phyloP scores from a whole-genome alignment of 2,888 invertebrate genomes.

The Actias luna region DNA sequence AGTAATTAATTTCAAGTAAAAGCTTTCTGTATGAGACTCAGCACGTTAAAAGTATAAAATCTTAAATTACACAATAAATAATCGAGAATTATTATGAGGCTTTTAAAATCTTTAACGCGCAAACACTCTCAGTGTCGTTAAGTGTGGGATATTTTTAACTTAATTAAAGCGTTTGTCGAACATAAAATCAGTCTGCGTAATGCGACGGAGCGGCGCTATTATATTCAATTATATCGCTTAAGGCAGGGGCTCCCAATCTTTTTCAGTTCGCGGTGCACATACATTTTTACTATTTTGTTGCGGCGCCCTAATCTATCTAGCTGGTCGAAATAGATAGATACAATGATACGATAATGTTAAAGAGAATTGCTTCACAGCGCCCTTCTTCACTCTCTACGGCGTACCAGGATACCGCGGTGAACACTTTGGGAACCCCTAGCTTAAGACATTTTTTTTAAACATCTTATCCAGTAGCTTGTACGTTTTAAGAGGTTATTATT shows the following conservation, averaged over 20 bases:
- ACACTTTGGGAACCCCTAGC: no score
- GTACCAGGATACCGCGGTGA: no score
- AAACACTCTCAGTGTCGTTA: neutral
- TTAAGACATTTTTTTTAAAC: no score
- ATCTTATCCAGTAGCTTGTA: neutral
- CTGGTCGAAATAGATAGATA: no score
- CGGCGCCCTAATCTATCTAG: no score
- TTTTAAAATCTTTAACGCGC: neutral
- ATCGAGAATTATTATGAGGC: neutral
- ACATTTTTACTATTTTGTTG: no score
- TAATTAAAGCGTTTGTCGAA: neutral
- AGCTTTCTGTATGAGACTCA: neutral
- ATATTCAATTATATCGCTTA: neutral
- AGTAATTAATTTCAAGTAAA: no score
- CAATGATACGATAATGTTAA: no score
- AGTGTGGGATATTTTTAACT: conserved; percentile 1
- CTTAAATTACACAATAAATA: neutral
- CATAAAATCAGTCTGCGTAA: conserved; percentile 2
- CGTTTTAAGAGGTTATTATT: neutral
- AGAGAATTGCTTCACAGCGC: no score
- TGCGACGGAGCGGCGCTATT: neutral
- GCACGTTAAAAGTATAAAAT: neutral
- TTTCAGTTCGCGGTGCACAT: no score
- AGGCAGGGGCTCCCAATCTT: no score
- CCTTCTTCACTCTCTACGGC: no score